Base-by-base conservation (phyloP, 2,888 invertebrate genomes). In the Acronicta alni region DNA sequence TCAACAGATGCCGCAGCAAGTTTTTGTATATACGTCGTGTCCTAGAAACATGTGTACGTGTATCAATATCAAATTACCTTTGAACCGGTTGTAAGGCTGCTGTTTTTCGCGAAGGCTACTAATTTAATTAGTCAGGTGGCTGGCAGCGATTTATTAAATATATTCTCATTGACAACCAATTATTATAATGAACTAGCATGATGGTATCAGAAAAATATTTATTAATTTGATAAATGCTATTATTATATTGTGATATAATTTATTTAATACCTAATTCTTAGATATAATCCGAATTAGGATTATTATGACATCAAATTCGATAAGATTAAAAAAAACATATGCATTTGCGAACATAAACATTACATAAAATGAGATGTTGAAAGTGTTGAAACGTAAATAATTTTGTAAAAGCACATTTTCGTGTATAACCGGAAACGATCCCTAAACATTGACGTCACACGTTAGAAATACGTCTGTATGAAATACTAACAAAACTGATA, bases 121-220 rank as follows among this genome's bases (percentile, higher is more conserved):
- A 57, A 65, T 69, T 65, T 63, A 55, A 70, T 65, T 65, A 60
- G 57, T 49, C 68, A 59, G 72, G 67, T 66, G 61, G 53, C 54
- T 48, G 44, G 41, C 57, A 37, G 53, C 38, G 41, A 30, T 23
- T 52, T 7, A 35, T 35, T 35, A 12, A 45, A 51, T 70, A 52
- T 54, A 49, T 48, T 56, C 60, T 48, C 39, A 66, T 67, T 59
- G 67, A 57, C 60, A 59, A 39, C 32, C 59, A 59, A 67, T 77
- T 77, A 67, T 74, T 67, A 52, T 67, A 70, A 73, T 67, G 26
- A 46, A 44, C 35, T 38, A 52, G 26, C 48, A 43, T 38, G 42
- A 43, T 38, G 42, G 52, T 41, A 47, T 57, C 30, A 23, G n/a
- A 57, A 48, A 52, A 58, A 63, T 47, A 49, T 47, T 17, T 47